Evolutionary conservation across 37 sponge, comb jelly and placozoan species (phyloP), one percentile per base, ranked within the genome.

Genomic region (Aplysina aerophoba): DNA sequence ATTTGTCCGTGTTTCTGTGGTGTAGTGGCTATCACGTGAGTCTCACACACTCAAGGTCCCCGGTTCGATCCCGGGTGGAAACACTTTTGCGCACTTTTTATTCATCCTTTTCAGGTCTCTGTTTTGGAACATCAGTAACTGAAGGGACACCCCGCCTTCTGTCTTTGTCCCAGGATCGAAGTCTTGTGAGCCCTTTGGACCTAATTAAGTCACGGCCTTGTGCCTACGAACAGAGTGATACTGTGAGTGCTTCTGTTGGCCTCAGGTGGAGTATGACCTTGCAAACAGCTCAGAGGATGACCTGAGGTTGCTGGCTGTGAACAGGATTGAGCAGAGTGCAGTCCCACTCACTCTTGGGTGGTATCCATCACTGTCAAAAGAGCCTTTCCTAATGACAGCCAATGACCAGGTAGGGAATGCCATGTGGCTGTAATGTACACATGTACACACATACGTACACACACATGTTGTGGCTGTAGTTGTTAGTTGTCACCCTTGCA

Each of bases 311-410:
- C 80, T 89, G 55, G 87, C 88, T 71, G 61, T 82, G 0, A 92
- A 94, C 69, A 79, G 94, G 15, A 94, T 98, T 16, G 99, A 98
- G 85, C 99, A 98, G 88, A 96, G 94, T 88, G 97, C 95, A 16
- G 62, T 89, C 11, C 97, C 99, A 28, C 85, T 82, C 20, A 85
- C 93, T 33, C 53, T 94, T 30, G 81, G 81, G 14, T 93, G 95
- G 95, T 98, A 94, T 87, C 99, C 99, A 31, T 88, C 97, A 38
- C 82, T 98, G 41, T 86, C 92, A 54, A 96, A 94, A 86, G 99
- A 98, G 74, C 89, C 92, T 53, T 98, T 98, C 91, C 27, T 98
- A 27, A 74, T 96, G 21, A 85, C 90, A 0, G 92, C 92, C 54
- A 98, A 96, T 80, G 82, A 90, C 44, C 91, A 96, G 85, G 95